Evolutionary conservation across 2,888 invertebrate species (phyloP).

Genomic region (Drosophila monieri): DNA sequence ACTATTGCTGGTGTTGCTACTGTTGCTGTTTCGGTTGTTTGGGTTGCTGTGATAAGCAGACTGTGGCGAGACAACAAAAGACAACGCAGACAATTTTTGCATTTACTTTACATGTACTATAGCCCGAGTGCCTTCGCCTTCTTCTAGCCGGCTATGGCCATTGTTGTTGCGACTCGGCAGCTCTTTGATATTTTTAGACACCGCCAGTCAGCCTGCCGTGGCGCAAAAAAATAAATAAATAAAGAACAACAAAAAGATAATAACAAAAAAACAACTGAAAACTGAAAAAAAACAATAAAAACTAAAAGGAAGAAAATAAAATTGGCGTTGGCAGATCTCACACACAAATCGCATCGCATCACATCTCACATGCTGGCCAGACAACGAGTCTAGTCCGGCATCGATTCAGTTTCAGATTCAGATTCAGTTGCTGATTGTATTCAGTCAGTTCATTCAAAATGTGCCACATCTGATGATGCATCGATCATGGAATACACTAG

Average conservation of each 20-base stretch:
- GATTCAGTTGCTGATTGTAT: constrained; percentile 19
- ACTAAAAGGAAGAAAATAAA: constrained; percentile 35
- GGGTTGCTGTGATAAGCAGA: constrained; percentile 71
- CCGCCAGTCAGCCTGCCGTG: constrained; percentile 40
- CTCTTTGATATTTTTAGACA: constrained; percentile 41
- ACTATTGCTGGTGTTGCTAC: constrained; percentile 16
- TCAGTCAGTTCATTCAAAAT: constrained; percentile 51
- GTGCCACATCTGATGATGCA: constrained; percentile 29
- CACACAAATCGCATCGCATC: constrained; percentile 48
- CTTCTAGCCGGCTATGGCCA: background rate
- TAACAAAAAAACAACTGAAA: constrained; percentile 9
- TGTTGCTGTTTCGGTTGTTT: constrained; percentile 35
- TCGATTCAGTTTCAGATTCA: constrained; percentile 35
- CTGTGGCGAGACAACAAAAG: constrained; percentile 79
- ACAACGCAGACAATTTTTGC: constrained; percentile 70
- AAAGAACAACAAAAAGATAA: constrained; percentile 6
- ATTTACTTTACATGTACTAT: constrained; percentile 56
- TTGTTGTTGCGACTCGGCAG: background rate
- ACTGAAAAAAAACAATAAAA: constrained; percentile 4
- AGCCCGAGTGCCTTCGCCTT: constrained; percentile 3
- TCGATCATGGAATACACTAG: constrained; percentile 4
- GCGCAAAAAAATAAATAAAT: constrained; percentile 1
- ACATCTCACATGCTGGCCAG: constrained; percentile 54
- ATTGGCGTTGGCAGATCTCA: constrained; percentile 36
- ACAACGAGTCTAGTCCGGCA: constrained; percentile 71